Evolutionary conservation across 2,113 vertebrate species (phyloP).

Genomic region (Oryzias javanicus): DNA sequence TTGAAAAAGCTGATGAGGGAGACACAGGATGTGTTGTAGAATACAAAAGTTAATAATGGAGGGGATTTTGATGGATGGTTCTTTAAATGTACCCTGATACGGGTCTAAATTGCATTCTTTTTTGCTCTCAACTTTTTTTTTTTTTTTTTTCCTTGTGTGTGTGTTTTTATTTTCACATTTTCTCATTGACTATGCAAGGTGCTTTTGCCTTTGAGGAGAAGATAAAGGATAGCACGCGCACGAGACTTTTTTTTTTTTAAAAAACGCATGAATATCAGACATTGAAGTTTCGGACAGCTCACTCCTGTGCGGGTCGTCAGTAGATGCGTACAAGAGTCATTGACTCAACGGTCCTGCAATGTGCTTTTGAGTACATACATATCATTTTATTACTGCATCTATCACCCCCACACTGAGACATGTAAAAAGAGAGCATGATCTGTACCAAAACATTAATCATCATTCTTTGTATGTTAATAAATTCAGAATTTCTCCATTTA

Average conservation of each 20-base stretch:
- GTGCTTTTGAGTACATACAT: slow-evolving; percentile 73
- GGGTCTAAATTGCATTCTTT: slow-evolving; percentile 76
- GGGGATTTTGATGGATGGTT: slow-evolving; percentile 81
- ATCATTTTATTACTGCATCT: slow-evolving; percentile 80
- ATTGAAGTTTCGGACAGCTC: slow-evolving; percentile 17
- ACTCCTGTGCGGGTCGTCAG: slow-evolving; percentile 46
- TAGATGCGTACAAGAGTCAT: slow-evolving; percentile 55
- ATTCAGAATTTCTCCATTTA: slow-evolving; percentile 86
- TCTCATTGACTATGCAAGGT: slow-evolving; percentile 71
- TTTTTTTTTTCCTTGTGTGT: slow-evolving; percentile 14
- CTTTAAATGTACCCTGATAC: slow-evolving; percentile 77
- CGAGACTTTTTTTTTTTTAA: slow-evolving; percentile 30
- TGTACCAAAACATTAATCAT: slow-evolving; percentile 85
- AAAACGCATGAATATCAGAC: slow-evolving; percentile 45
- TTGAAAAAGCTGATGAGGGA: slow-evolving; percentile 79
- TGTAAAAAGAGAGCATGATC: slow-evolving; percentile 80
- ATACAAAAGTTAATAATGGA: slow-evolving; percentile 79
- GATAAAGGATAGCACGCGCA: slow-evolving; percentile 61
- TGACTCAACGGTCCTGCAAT: slow-evolving; percentile 60
- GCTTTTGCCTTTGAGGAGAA: slow-evolving; percentile 47
- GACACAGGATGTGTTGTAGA: slow-evolving; percentile 76
- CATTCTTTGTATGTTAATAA: slow-evolving; percentile 89
- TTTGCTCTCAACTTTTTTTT: slow-evolving; percentile 44
- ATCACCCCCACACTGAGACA: slow-evolving; percentile 78
- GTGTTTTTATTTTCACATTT: slow-evolving; percentile 73